Evolutionary conservation across 2,888 invertebrate genomes (phyloP), one percentile per base, ranked within the genome.

Genomic region (Metacarcinus magister): DNA sequence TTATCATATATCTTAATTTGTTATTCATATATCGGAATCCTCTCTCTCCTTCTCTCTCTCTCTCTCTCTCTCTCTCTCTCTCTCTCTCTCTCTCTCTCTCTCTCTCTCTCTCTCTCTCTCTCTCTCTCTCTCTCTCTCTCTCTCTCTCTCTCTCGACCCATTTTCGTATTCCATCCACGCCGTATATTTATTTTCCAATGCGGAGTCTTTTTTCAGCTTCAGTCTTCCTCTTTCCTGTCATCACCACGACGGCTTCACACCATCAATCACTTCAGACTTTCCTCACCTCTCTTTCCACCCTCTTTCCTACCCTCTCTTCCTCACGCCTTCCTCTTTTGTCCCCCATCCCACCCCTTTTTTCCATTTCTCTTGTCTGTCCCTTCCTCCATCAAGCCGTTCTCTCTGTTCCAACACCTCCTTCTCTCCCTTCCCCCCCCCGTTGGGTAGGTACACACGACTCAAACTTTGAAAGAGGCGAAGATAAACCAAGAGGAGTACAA

Each of bases 41-140:
- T 67, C 67, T 44, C 90, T 7, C 91, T 43, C 43, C 5, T 16
- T 91, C 91, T 91, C 91, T 91, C 91, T 91, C 91, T 91, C 91
- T 91, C 91, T 91, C 91, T 91, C 91, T 91, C 91, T 91, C 91
- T 91, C 91, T 44, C 91, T 91, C 91, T 91, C 91, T 91, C 91
- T 91, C 91, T 91, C 91, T 91, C 91, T 91, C 91, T 91, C 91
- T 91, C 91, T 91, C 91, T 91, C 91, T 91, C 91, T 91, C 91
- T 91, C 91, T 91, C 91, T 91, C 91, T 91, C 91, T 91, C 91
- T 91, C 91, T 91, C 91, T 91, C 91, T 91, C 91, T 91, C 91
- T 91, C 91, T 91, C 91, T 91, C 91, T 91, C 91, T 91, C 91
- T 91, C 91, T 91, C 91, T 91, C 91, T 91, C 91, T 91, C 91